Evolutionary conservation across 2,888 invertebrate species (phyloP).

Genomic region (Glaucopsyche alexis): DNA sequence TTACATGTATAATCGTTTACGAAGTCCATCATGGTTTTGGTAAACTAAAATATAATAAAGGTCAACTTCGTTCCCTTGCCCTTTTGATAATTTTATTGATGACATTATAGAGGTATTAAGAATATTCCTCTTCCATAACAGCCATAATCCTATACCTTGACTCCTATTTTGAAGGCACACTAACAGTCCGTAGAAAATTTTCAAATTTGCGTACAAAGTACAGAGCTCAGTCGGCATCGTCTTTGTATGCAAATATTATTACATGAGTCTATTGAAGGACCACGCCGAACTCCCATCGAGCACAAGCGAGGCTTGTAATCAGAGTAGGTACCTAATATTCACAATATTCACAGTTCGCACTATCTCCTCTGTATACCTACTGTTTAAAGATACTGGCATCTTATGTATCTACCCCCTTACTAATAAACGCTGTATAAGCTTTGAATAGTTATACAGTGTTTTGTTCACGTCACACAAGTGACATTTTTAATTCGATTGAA

Average conservation of each 20-base stretch:
- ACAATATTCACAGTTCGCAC: slow-evolving; percentile 41
- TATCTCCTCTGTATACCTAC: background rate
- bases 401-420: too few species aligned
- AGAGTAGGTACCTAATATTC: slow-evolving; percentile 46
- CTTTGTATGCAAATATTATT: slow-evolving; percentile 74
- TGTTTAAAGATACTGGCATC: background rate
- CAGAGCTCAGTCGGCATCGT: slow-evolving; percentile 58
- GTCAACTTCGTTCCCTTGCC: too few species aligned
- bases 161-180: slow-evolving; percentile 44
- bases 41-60: too few species aligned
- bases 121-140: slow-evolving; percentile 32
- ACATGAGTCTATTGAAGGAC: slow-evolving; percentile 64
- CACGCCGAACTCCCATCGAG: slow-evolving; percentile 57
- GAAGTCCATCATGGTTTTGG: too few species aligned
- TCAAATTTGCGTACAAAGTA: slow-evolving; percentile 65
- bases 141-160: slow-evolving; percentile 35
- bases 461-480: too few species aligned
- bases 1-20: too few species aligned
- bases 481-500: too few species aligned
- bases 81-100: too few species aligned
- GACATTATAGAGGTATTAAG: too few species aligned
- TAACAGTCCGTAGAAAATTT: slow-evolving; percentile 59
- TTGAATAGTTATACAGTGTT: too few species aligned
- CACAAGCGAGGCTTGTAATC: slow-evolving; percentile 52
- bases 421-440: too few species aligned